phyloP scores from a whole-genome alignment of 2,888 invertebrate species.

The Mythimna ferrago region DNA sequence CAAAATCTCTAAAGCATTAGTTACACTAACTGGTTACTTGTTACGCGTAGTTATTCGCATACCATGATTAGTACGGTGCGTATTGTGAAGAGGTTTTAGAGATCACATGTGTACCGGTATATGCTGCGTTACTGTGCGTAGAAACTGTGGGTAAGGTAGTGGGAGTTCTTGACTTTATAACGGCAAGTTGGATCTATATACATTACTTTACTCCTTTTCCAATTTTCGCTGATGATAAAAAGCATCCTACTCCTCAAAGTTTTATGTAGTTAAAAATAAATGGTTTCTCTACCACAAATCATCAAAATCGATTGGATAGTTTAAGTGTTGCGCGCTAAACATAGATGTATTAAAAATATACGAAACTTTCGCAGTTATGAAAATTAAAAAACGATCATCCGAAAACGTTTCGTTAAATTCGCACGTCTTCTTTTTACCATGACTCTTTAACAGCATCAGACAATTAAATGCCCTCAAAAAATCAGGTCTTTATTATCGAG shows the following conservation, averaged over 20 bases:
- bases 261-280: no score
- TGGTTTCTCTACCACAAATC: not conserved
- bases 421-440: constrained; percentile 15
- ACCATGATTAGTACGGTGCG: constrained; percentile 12
- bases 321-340: no score
- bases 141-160: not conserved
- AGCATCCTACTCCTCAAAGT: no score
- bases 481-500: constrained; percentile 53
- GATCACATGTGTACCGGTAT: not conserved
- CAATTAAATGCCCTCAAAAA: constrained; percentile 37
- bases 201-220: no score
- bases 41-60: constrained; percentile 38
- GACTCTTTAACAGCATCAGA: constrained; percentile 27
- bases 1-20: constrained; percentile 42
- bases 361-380: not conserved
- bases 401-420: not conserved
- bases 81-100: constrained; percentile 12
- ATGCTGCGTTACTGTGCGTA: not conserved
- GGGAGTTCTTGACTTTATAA: no score
- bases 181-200: no score
- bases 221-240: not conserved
- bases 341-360: not conserved
- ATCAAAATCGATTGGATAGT: not conserved
- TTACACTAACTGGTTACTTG: constrained; percentile 40
- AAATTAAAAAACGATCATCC: constrained; percentile 5